Evolutionary conservation across 2,888 invertebrate genomes (phyloP).

Genomic region (Orchesellides sinensis): DNA sequence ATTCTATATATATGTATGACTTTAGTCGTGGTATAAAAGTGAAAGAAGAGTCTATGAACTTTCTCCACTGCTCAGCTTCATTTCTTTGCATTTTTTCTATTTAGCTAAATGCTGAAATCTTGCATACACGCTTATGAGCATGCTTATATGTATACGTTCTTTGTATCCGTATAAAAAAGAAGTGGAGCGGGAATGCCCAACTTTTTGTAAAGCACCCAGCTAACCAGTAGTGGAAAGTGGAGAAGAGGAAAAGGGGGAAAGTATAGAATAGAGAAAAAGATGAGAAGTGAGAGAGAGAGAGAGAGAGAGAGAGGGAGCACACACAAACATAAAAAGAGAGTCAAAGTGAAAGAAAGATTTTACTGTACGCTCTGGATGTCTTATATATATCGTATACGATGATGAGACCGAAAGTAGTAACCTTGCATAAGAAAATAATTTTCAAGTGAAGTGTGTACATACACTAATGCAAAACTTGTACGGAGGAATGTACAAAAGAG

Average conservation of each 20-base stretch:
- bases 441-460: neutral
- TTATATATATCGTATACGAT: neutral
- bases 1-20: too few relatives aligned
- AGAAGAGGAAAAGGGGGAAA: slow-evolving; percentile 10
- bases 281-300: neutral
- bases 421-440: neutral
- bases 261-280: neutral
- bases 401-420: neutral
- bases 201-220: neutral
- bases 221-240: too few relatives aligned
- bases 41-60: neutral
- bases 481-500: neutral
- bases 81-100: neutral
- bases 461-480: too few relatives aligned
- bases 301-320: neutral
- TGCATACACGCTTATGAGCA: neutral
- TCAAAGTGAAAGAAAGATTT: slow-evolving; percentile 6
- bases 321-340: neutral
- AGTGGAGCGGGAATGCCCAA: neutral
- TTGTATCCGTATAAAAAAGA: neutral
- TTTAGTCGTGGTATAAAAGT: too few relatives aligned
- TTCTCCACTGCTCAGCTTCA: neutral
- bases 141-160: neutral
- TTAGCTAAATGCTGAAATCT: neutral
- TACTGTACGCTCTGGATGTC: too few relatives aligned